A percentile compares a stretch with the other conserved stretches of the same genome.
Evolutionary conservation across 2,797 vertebrate species (phyloP).

Genomic region (Spinibarbus caldwelli): DNA sequence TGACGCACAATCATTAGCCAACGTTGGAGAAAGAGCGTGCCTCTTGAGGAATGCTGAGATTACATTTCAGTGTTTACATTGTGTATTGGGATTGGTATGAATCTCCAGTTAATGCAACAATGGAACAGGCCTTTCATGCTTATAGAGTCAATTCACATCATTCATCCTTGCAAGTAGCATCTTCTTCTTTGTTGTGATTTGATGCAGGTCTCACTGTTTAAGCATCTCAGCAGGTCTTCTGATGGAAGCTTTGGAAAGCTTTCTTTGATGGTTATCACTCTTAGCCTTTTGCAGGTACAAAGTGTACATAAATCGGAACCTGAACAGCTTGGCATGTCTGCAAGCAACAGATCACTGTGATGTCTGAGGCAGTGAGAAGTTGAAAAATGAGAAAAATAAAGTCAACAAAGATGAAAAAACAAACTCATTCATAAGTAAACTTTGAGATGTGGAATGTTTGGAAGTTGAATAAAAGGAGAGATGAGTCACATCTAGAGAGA

Average conservation of each 20-base stretch:
- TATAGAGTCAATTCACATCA: not conserved
- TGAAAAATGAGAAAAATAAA: not conserved
- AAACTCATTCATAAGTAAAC: conserved; percentile 29
- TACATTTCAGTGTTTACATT: conserved; percentile 13
- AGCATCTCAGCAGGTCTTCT: not conserved
- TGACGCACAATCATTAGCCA: not conserved
- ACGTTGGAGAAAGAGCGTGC: not conserved
- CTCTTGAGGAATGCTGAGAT: conserved; percentile 1
- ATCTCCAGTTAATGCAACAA: not conserved
- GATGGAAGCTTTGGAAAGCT: not conserved
- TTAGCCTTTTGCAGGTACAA: conserved; percentile 19
- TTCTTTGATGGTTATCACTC: not conserved
- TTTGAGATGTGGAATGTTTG: conserved; percentile 13
- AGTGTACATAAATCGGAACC: conserved; percentile 26
- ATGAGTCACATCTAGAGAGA: conserved; percentile 16
- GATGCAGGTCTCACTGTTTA: not conserved
- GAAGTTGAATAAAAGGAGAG: conserved; percentile 26
- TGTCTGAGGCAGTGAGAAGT: conserved; percentile 16
- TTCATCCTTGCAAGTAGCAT: not conserved
- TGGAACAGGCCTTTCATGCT: not conserved
- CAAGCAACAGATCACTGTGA: conserved; percentile 68
- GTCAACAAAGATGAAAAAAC: conserved; percentile 24
- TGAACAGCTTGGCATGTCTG: conserved; percentile 65
- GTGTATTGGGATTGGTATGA: not conserved
- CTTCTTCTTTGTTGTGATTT: not conserved